Base-by-base conservation (phyloP, 2,113 vertebrate genomes). In the Siphamia tubifer region DNA sequence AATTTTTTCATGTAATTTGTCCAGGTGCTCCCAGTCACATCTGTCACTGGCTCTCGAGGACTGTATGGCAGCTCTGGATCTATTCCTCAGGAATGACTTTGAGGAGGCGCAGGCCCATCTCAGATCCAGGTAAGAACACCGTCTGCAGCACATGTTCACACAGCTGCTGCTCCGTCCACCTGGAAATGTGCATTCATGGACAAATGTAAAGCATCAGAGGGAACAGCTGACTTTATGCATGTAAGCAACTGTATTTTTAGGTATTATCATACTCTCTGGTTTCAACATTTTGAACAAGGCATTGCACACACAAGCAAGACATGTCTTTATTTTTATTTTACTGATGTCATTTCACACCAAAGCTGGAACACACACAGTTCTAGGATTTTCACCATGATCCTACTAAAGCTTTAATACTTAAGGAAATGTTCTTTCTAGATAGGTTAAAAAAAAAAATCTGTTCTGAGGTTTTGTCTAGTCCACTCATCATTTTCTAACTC, bases 21-120 rank as follows among this genome's bases (percentile, higher is more conserved):
- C 6, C 90, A 96, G 95, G 83, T 92, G 92, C 68, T 89, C 69
- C 4, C 63, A 71, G 0, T 92, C 89, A 47, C 94, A 94, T 88
- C 91, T 98, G 87, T 95, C 95, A 0, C 44, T 90, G 84, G 93
- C 94, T 25, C 88, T 99, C 82, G 93, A 93, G 51, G 96, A 99
- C 89, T 98, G 96, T 65, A 97, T 96, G 95, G 91, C 75, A 0
- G 95, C 96, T 36, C 69, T 99, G 85, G 96, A 99, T 85, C 91
- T 97, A 68, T 99, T 99, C 83, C 94, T 98, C 68, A 94, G 86
- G 84, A 98, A 98, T 85, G 92, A 95, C 63, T 99, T 99, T 83
- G 94, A 96, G 0, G 94, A 96, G 86, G 95, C 96, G 27, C 93
- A 96, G 87, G 85, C 84, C 53, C 94, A 91, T 73, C 93, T 98